phyloP scores from a whole-genome alignment of 2,888 invertebrate genomes.

The Gymnoscelis rufifasciata region DNA sequence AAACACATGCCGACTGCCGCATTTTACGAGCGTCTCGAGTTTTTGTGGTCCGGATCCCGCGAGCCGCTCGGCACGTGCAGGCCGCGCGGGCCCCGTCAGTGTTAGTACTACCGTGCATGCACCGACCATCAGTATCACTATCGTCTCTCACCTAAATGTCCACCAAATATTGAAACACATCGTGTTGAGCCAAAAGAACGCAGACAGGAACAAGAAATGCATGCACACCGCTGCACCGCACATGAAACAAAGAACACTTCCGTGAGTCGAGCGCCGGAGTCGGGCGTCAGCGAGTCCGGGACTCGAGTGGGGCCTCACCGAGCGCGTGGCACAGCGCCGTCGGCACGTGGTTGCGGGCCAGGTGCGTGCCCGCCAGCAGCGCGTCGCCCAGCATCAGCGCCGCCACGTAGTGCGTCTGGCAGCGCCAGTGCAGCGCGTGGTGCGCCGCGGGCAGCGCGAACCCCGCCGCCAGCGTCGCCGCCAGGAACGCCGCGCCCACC shows the following conservation, averaged over 20 bases:
- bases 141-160: slow-evolving; percentile 86
- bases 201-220: slow-evolving; percentile 93
- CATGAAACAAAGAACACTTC: slow-evolving; percentile 39
- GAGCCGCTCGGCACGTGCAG: too few species aligned
- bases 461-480: slow-evolving; percentile 88
- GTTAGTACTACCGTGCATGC: too few species aligned
- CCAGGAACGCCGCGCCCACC: slow-evolving; percentile 89
- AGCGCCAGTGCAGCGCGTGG: slow-evolving; percentile 92
- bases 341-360: slow-evolving; percentile 81
- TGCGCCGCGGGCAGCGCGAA: slow-evolving; percentile 89
- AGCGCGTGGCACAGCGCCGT: slow-evolving; percentile 82
- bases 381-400: slow-evolving; percentile 90
- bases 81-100: too few species aligned
- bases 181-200: slow-evolving; percentile 95
- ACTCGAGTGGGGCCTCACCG: slow-evolving; percentile 75
- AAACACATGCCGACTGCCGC: too few species aligned
- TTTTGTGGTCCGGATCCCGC: background rate
- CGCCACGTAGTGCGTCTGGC: slow-evolving; percentile 91
- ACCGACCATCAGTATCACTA: too few species aligned
- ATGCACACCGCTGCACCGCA: slow-evolving; percentile 85
- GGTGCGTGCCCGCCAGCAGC: slow-evolving; percentile 87
- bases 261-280: slow-evolving; percentile 12
- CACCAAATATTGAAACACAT: slow-evolving; percentile 98
- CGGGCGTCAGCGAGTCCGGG: background rate
- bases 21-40: background rate